Conservation (phyloP, 2,888 invertebrate species). For the Stenolophus ochropezus region DNA sequence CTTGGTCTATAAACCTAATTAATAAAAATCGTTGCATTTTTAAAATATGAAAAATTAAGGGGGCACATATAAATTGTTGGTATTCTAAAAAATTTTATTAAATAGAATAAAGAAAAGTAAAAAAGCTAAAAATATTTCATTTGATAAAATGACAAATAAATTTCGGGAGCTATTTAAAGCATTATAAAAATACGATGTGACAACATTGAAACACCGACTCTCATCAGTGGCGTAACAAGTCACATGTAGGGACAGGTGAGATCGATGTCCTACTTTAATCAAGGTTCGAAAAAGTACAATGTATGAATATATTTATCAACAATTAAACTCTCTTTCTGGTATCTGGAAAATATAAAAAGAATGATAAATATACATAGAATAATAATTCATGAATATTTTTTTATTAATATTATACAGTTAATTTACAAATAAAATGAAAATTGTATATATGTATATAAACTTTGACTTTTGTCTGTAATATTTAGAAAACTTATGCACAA, state of each 20-base stretch:
- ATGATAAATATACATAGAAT: conserved; percentile 47
- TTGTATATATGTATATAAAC: conserved; percentile 71
- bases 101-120: conserved; percentile 4
- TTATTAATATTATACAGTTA: conserved; percentile 72
- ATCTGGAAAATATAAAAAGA: conserved; percentile 6
- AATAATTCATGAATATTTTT: conserved; percentile 62
- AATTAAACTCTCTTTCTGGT: background rate
- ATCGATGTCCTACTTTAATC: conserved; percentile 57
- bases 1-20: background rate
- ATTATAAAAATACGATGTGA: conserved; percentile 55
- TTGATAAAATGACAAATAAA: conserved; percentile 37
- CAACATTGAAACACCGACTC: conserved; percentile 43
- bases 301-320: conserved; percentile 1
- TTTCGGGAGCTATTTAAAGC: conserved; percentile 50
- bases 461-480: conserved; percentile 70
- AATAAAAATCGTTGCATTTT: background rate
- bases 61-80: background rate
- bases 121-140: conserved; percentile 17
- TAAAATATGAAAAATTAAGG: background rate
- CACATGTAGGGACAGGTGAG: conserved; percentile 35
- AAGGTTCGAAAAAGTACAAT: conserved; percentile 10
- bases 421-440: conserved; percentile 74
- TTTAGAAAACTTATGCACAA: conserved; percentile 69
- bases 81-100: background rate
- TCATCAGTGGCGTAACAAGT: conserved; percentile 45